Evolutionary conservation across 2,113 vertebrate genomes (phyloP), one percentile per base, ranked within the genome.

Genomic region (Gasterosteus aculeatus): DNA sequence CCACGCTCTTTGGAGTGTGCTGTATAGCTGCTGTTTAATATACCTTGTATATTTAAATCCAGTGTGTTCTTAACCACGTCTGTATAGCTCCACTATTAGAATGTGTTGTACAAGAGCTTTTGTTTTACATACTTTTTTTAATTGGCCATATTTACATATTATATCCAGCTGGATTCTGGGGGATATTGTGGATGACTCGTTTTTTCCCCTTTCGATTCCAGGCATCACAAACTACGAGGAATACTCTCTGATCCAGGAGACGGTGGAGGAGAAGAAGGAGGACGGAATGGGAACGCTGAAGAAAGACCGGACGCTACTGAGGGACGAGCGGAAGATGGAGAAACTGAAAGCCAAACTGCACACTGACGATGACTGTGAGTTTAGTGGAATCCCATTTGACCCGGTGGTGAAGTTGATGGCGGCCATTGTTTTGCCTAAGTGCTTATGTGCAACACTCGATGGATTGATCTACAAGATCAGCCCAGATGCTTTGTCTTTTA

Each of bases 151-250:
- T 38, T 6, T 38, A 38, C 5, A 7, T 6, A 38, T 38, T 6
- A 38, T 59, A 49, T 51, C 0, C 19, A 42, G 31, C 3, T 10
- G 26, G 39, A 56, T 38, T 42, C 39, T 41, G 35, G 3, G 18
- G 5, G 35, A 57, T 60, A 1, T 60, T 10, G 10, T 60, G 4
- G 18, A 39, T 60, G 5, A 38, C 42, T 61, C 15, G 1, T 5
- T 4, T n/a, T 22, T 15, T 0, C 6, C 35, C 38, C 12, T 42
- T 76, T 29, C 31, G 68, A 87, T 26, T 86, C 29, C 88, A 99
- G 98, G 98, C 79, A 99, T 99, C 91, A 99, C 98, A 12, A 99
- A 99, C 93, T 99, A 99, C 65, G 98, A 99, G 88, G 98, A 99
- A 81, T 99, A 99, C 85, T 99, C 98, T 46, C 91, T 99, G 92